These are phyloP conservation scores for Escarpia spicata DNA, from an alignment of 2,888 invertebrate species.

Conservation along the genomic window DNA sequence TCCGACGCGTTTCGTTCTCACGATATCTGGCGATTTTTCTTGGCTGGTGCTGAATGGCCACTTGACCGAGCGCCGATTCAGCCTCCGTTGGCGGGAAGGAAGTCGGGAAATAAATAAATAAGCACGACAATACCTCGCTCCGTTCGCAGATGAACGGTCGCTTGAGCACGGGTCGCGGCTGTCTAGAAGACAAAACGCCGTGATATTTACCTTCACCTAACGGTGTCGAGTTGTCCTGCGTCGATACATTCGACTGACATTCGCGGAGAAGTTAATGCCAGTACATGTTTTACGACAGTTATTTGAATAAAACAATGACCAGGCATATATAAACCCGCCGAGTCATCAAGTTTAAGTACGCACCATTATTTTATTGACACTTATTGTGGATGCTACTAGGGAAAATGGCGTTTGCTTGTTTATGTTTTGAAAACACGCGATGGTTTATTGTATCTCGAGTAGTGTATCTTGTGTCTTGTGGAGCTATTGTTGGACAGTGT, in stretches of 20 bases:
- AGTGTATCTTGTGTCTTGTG: not conserved
- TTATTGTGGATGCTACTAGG: not conserved
- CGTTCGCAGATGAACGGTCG: not conserved
- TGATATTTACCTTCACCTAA: constrained; percentile 9
- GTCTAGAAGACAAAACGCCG: not conserved
- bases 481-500: not conserved
- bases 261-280: not conserved
- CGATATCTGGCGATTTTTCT: constrained; percentile 9
- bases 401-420: not conserved
- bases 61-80: constrained; percentile 7
- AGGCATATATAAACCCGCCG: not conserved
- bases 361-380: not conserved
- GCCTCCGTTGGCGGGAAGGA: not conserved
- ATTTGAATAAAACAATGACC: not conserved
- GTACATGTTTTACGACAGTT: not conserved
- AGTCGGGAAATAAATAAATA: not conserved
- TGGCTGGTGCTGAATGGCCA: not conserved
- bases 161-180: not conserved
- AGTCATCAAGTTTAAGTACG: not conserved
- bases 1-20: not conserved
- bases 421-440: not conserved
- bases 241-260: constrained; percentile 5
- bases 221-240: not conserved
- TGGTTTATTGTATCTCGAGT: not conserved
- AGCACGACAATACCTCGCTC: not conserved